Percentiles rank a stretch among this genome's conserved stretches.
Conservation (phyloP, 2,888 invertebrate species). For the Yponomeuta evonymella region DNA sequence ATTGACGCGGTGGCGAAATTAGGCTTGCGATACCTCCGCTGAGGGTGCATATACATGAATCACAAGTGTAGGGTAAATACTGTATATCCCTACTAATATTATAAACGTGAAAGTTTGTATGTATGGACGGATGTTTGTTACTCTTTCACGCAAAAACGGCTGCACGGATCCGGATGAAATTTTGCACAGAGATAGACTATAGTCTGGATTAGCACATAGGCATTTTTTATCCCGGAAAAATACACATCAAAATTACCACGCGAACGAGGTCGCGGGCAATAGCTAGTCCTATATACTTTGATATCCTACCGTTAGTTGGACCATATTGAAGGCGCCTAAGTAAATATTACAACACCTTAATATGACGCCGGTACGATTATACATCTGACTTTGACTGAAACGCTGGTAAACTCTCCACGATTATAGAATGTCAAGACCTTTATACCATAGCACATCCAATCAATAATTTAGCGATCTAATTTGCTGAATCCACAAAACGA, state of each 20-base stretch:
- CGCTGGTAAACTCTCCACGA: not conserved
- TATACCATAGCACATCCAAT: not conserved
- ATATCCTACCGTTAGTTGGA: too few species aligned
- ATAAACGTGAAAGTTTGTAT: too few species aligned
- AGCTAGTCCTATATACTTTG: too few species aligned
- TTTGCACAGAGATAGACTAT: too few species aligned
- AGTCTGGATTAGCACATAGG: too few species aligned
- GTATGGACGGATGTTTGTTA: too few species aligned
- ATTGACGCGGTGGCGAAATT: slow-evolving; percentile 58
- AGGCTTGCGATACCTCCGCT: slow-evolving; percentile 62
- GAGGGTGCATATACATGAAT: slow-evolving; percentile 73
- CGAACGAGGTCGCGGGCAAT: too few species aligned
- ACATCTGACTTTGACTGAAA: not conserved
- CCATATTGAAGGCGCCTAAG: too few species aligned
- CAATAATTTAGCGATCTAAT: not conserved
- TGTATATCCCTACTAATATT: slow-evolving; percentile 43
- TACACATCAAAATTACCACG: too few species aligned
- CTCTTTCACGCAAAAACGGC: too few species aligned
- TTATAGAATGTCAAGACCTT: not conserved
- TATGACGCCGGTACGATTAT: not conserved
- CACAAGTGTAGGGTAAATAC: slow-evolving; percentile 62
- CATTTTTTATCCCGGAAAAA: not conserved
- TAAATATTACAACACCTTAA: not conserved
- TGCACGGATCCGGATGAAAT: too few species aligned
- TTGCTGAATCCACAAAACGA: slow-evolving; percentile 12